Base-by-base conservation (phyloP, 92 coral and sea anemone genomes). In the Hydrozoanthus gracilis region DNA sequence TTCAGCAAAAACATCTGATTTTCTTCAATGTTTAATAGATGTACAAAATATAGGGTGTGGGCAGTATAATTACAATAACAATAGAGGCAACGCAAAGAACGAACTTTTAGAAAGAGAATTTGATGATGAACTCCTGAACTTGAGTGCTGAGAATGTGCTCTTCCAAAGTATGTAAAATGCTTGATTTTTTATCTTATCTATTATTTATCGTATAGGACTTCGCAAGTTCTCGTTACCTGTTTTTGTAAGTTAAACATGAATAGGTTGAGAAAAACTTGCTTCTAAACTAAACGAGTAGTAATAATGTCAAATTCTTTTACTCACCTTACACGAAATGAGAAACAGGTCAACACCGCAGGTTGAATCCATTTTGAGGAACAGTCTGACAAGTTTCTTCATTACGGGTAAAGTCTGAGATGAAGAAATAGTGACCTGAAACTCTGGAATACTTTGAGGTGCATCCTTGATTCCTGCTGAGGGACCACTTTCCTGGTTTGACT, bases 321-420 rank as follows among this genome's bases (percentile, higher is more conserved):
- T 47, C 87, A 93, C 99, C 99, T 97, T 97, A 84, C 99, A 97
- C n/a, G 92, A 84, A 44, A 95, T 90, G 47, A 97, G 91, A 55
- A 97, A 94, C 87, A 97, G 88, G 44, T 95, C 99, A 3, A 93
- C 98, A 39, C 90, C 89, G 73, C 95, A 95, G 4, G 93, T 73
- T 7, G 97, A 93, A 71, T 97, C 92, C 90, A 88, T 88, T 60
- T 91, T 91, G 48, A 97, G 93, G 7, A 97, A 87, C 71, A 97
- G 90, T 60, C 93, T 83, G 46, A 97, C 78, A 93, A 97, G 91
- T 77, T 94, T 95, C 82, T 91, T 92, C 93, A 97, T 95, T n/a
- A 95, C 98, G 66, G 97, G 97, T 6, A 93, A 78, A 44, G 98
- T 94, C 13, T 90, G 86, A 47, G 58, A 64, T 46, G 85, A 46